These are phyloP conservation scores for Hypolimnas misippus DNA, from an alignment of 2,888 invertebrate species.

Conservation along the genomic window DNA sequence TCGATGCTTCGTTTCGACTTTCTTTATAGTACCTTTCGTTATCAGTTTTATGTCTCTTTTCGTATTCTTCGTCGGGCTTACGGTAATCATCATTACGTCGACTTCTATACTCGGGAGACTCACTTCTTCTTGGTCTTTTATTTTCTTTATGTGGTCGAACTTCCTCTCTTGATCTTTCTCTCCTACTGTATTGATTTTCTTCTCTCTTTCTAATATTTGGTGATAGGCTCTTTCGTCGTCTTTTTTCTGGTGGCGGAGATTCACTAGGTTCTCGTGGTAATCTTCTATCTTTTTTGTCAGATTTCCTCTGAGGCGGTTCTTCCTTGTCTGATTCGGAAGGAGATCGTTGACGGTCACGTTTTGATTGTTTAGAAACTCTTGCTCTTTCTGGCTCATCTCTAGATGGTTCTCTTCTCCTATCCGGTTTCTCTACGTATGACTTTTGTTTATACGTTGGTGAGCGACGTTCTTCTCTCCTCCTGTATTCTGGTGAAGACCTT, in stretches of 20 bases:
- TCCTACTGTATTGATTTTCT: conserved; percentile 54
- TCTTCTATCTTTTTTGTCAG: conserved; percentile 58
- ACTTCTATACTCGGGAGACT: conserved; percentile 54
- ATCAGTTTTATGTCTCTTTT: conserved; percentile 50
- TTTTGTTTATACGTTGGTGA: conserved; percentile 50
- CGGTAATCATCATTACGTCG: conserved; percentile 49
- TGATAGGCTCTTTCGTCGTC: conserved; percentile 62
- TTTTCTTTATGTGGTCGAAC: conserved; percentile 46
- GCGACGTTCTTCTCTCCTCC: conserved; percentile 38
- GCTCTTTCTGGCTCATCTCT: conserved; percentile 54
- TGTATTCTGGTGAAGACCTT: conserved; percentile 59
- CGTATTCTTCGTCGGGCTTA: conserved; percentile 55
- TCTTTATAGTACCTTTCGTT: conserved; percentile 42
- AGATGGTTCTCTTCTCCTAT: conserved; percentile 59
- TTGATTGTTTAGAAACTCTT: conserved; percentile 54
- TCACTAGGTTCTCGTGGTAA: conserved; percentile 55
- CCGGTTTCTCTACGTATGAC: conserved; percentile 68
- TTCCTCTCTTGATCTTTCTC: conserved; percentile 43
- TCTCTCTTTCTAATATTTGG: conserved; percentile 55
- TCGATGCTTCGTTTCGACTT: conserved; percentile 47
- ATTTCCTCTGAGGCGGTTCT: conserved; percentile 48
- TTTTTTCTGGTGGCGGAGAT: conserved; percentile 69
- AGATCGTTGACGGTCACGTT: conserved; percentile 59
- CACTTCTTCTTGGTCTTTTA: conserved; percentile 53
- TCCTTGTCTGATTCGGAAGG: conserved; percentile 60